Conservation (phyloP, 2,113 vertebrate species). For the Chaetodon trifascialis region DNA sequence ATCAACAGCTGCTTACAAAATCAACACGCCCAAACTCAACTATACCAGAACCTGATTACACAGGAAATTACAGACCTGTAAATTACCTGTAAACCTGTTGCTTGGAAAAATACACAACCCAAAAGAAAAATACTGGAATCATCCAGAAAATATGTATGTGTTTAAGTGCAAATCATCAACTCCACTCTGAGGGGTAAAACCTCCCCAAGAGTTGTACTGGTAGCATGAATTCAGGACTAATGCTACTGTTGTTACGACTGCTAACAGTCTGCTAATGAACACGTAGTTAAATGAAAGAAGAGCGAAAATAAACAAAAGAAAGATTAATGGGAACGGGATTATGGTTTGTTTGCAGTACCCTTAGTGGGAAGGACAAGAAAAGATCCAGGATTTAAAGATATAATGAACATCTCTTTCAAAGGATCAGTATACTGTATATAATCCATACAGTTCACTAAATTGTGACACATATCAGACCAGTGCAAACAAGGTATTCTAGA, state of each 20-base stretch:
- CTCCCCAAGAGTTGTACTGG: background rate
- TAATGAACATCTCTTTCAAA: background rate
- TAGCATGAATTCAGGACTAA: background rate
- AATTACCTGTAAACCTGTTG: background rate
- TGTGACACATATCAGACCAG: background rate
- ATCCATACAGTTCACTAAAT: background rate
- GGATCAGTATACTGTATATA: background rate
- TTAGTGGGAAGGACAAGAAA: background rate
- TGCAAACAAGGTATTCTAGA: background rate
- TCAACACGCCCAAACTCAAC: background rate
- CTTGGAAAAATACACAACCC: background rate
- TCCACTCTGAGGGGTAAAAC: background rate
- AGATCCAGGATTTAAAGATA: background rate
- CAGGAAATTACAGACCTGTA: background rate
- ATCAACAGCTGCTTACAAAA: background rate
- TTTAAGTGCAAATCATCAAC: background rate
- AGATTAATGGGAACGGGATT: background rate
- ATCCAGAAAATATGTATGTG: background rate
- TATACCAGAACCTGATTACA: background rate
- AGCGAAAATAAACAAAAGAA: background rate
- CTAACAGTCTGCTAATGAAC: background rate
- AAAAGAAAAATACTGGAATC: background rate
- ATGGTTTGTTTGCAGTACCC: background rate
- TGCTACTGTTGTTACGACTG: background rate
- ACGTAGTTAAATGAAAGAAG: too few species aligned